Conservation (phyloP, 2,888 invertebrate species). For the Aphodius granarius region DNA sequence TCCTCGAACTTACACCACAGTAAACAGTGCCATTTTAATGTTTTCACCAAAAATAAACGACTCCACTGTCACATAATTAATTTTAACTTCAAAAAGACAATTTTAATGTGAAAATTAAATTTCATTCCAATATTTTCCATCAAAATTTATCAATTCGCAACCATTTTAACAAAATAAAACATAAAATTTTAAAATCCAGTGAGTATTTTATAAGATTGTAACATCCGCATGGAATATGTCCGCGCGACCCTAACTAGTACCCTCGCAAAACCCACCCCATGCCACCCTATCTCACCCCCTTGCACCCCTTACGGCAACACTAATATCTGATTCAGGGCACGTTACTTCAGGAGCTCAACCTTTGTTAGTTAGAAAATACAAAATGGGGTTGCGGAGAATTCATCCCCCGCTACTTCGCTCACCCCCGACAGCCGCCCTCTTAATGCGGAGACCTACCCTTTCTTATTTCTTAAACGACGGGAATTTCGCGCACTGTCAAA, state of each 20-base stretch:
- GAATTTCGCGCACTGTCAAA: background rate
- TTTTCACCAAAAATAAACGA: background rate
- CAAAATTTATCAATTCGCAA: too few species aligned
- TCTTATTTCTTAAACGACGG: conserved; percentile 1
- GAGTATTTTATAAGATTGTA: background rate
- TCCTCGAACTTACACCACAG: background rate
- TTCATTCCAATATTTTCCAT: too few species aligned
- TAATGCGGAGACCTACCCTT: background rate
- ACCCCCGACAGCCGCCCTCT: background rate
- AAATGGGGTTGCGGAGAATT: conserved; percentile 12
- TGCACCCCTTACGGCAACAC: background rate
- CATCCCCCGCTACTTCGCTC: background rate
- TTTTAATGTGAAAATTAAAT: too few species aligned
- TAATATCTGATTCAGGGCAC: conserved; percentile 19
- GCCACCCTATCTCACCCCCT: background rate
- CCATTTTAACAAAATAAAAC: too few species aligned
- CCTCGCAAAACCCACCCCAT: background rate
- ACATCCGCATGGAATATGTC: background rate
- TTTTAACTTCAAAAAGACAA: too few species aligned
- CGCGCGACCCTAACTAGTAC: background rate
- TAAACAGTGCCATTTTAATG: background rate
- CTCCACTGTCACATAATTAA: too few species aligned
- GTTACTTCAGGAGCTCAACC: conserved; percentile 21
- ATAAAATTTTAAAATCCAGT: background rate
- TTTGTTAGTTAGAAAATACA: conserved; percentile 21